These are phyloP conservation scores for Centruroides sculpturatus DNA, from an alignment of 1,140 invertebrate genomes.

Conservation along the genomic window DNA sequence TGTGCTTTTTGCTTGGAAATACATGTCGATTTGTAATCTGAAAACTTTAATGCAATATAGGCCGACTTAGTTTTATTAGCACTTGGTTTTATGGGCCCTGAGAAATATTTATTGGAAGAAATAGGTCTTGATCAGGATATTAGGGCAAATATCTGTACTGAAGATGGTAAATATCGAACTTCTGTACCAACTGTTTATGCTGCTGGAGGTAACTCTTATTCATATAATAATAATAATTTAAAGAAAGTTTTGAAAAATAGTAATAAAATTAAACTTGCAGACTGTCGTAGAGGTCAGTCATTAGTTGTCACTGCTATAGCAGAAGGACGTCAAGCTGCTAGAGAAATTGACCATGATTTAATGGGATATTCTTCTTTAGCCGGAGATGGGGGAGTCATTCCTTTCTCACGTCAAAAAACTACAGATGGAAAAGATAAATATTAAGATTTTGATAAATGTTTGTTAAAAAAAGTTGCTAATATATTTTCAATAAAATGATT, in stretches of 20 bases:
- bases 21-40: slow-evolving; percentile 42
- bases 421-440: neutral
- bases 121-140: slow-evolving; percentile 70
- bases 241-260: no score
- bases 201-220: slow-evolving; percentile 59
- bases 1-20: neutral
- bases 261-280: slow-evolving; percentile 25
- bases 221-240: no score
- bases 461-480: neutral
- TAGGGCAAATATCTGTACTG: slow-evolving; percentile 81
- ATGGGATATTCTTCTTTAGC: slow-evolving; percentile 50
- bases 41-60: slow-evolving; percentile 58
- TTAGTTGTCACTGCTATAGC: slow-evolving; percentile 96
- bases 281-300: slow-evolving; percentile 93
- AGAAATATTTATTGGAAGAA: slow-evolving; percentile 71
- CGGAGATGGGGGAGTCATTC: slow-evolving; percentile 75
- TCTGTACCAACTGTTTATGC: slow-evolving; percentile 79
- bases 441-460: neutral
- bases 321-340: slow-evolving; percentile 90
- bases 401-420: neutral
- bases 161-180: slow-evolving; percentile 57
- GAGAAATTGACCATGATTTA: slow-evolving; percentile 79
- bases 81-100: slow-evolving; percentile 97
- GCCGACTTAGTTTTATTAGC: slow-evolving; percentile 88
- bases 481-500: no score